These are phyloP conservation scores for Hypselothyrea guttata DNA, from an alignment of 2,888 invertebrate species.

Conservation along the genomic window DNA sequence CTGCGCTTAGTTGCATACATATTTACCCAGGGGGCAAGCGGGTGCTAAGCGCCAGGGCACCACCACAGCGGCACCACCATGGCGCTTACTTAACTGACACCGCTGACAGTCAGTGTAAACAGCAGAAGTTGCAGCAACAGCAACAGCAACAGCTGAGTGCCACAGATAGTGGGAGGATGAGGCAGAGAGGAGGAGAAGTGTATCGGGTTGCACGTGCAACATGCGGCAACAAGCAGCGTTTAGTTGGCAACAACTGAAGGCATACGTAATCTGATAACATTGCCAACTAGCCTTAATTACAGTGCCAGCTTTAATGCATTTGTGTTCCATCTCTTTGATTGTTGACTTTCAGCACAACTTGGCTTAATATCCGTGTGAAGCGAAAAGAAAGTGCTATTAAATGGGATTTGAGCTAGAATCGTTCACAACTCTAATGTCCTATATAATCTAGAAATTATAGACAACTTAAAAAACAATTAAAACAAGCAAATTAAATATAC, in stretches of 20 bases:
- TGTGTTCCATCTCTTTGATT: constrained; percentile 22
- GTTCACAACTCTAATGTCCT: too few species aligned
- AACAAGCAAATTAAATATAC: too few species aligned
- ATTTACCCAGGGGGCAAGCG: constrained; percentile 13
- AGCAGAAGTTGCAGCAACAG: constrained; percentile 49
- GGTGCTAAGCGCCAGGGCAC: constrained; percentile 42
- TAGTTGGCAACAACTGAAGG: constrained; percentile 43
- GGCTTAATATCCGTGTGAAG: constrained; percentile 51
- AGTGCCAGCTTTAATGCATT: constrained; percentile 65
- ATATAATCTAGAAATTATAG: too few species aligned
- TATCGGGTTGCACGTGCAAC: constrained; percentile 29
- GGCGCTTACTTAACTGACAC: constrained; percentile 73
- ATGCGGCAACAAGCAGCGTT: constrained; percentile 21
- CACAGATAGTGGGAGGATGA: not conserved
- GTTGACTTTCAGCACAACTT: constrained; percentile 61
- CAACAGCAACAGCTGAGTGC: constrained; percentile 25
- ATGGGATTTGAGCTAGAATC: too few species aligned
- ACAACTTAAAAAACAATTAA: too few species aligned
- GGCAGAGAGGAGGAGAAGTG: not conserved
- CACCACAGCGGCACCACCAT: constrained; percentile 44
- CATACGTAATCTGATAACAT: constrained; percentile 71
- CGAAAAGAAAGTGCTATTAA: too few species aligned
- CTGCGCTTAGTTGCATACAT: constrained; percentile 28
- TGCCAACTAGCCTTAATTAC: constrained; percentile 70
- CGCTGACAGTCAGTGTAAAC: constrained; percentile 71